A percentile compares a stretch with the other conserved stretches of the same genome.
phyloP scores from a whole-genome alignment of 1,140 invertebrate genomes.

The Melanaphis sacchari region DNA sequence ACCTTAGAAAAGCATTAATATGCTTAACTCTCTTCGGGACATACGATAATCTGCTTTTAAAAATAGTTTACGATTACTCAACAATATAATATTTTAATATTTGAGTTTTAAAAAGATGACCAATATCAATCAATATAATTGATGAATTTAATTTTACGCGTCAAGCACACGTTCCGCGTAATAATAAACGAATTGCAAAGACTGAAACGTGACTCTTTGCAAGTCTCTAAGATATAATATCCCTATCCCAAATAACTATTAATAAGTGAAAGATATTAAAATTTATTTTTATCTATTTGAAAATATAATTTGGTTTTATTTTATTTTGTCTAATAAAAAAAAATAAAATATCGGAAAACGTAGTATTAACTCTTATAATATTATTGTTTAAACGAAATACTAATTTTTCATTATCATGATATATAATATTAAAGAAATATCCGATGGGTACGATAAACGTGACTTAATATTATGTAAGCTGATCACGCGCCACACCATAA shows the following conservation, averaged over 20 bases:
- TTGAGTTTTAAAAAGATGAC: neutral
- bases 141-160: neutral
- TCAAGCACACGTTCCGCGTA: neutral
- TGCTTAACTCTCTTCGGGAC: neutral
- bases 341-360: neutral
- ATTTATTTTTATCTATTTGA: neutral
- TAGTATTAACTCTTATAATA: neutral
- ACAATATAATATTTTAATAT: neutral
- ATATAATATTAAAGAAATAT: neutral
- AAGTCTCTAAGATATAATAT: neutral
- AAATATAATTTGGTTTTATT: neutral
- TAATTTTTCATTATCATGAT: neutral
- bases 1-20: neutral
- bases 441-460: neutral
- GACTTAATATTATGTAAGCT: neutral
- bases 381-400: neutral
- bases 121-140: neutral
- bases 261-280: neutral
- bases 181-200: neutral
- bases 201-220: neutral
- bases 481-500: neutral
- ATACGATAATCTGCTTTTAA: neutral
- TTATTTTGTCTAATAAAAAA: neutral
- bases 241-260: no score
- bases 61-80: neutral